Conservation (phyloP, 2,797 vertebrate genomes). For the Acanthurus lineatus region DNA sequence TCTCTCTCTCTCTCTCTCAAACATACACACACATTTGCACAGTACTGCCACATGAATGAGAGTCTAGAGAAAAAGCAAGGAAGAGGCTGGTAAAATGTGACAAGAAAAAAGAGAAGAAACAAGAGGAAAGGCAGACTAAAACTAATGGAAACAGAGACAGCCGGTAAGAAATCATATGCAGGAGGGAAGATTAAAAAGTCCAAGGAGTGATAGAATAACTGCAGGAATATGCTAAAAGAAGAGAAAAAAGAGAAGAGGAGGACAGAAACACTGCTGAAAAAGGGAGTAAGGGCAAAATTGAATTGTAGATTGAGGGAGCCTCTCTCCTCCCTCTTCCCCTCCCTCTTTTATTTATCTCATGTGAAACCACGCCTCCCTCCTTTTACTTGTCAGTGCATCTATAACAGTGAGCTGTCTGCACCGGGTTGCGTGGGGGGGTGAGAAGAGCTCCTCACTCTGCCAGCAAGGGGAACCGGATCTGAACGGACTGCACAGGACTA, state of each 20-base stretch:
- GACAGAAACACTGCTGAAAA: slow-evolving; percentile 56
- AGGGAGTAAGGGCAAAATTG: slow-evolving; percentile 74
- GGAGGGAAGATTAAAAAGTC: slow-evolving; percentile 35
- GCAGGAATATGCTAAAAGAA: slow-evolving; percentile 46
- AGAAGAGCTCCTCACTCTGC: slow-evolving; percentile 76
- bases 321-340: slow-evolving; percentile 80
- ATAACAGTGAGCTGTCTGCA: slow-evolving; percentile 86
- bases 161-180: slow-evolving; percentile 2
- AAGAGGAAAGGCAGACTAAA: slow-evolving; percentile 41
- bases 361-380: slow-evolving; percentile 84
- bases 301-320: slow-evolving; percentile 86
- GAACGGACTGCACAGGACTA: slow-evolving; percentile 62
- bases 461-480: slow-evolving; percentile 65
- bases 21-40: slow-evolving; percentile 45
- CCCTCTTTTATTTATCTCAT: slow-evolving; percentile 85
- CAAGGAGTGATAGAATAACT: slow-evolving; percentile 18
- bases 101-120: slow-evolving; percentile 50
- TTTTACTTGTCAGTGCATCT: slow-evolving; percentile 88
- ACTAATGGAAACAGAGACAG: slow-evolving; percentile 48
- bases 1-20: slow-evolving; percentile 22
- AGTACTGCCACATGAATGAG: slow-evolving; percentile 73
- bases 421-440: slow-evolving; percentile 77
- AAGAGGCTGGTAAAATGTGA: slow-evolving; percentile 58
- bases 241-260: background rate
- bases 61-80: slow-evolving; percentile 45